Evolutionary conservation across 2,888 invertebrate species (phyloP).

Genomic region (Stenodema calcarata): DNA sequence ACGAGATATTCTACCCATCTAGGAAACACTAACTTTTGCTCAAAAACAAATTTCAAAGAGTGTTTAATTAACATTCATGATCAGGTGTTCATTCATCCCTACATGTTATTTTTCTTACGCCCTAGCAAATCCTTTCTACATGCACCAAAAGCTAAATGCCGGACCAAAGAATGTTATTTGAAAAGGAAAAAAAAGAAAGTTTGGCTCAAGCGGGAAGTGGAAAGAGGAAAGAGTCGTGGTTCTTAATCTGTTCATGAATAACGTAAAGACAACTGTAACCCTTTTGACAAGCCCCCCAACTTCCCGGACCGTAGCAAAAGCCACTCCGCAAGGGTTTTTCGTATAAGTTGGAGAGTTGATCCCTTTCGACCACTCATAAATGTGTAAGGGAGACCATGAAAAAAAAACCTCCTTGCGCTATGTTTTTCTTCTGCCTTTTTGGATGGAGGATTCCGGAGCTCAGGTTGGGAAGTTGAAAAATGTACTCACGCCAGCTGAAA

Average conservation of each 20-base stretch:
- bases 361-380: slow-evolving; percentile 45
- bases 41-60: too few relatives aligned
- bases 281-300: slow-evolving; percentile 40
- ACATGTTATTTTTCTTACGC: too few relatives aligned
- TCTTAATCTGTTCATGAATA: slow-evolving; percentile 44
- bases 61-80: too few relatives aligned
- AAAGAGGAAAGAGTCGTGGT: neutral
- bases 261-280: slow-evolving; percentile 43
- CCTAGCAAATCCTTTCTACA: neutral
- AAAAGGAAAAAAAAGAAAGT: neutral
- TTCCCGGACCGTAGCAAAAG: slow-evolving; percentile 14
- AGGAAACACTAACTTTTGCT: too few relatives aligned
- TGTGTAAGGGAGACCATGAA: slow-evolving; percentile 30
- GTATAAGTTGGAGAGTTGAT: slow-evolving; percentile 39
- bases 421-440: slow-evolving; percentile 1
- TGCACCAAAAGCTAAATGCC: neutral
- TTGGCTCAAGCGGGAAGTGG: neutral
- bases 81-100: too few relatives aligned
- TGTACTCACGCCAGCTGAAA: too few relatives aligned
- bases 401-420: neutral
- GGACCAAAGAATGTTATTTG: neutral
- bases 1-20: too few relatives aligned
- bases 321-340: slow-evolving; percentile 23
- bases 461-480: neutral
- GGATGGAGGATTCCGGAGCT: neutral